Conservation (phyloP, 2,888 invertebrate genomes). For the Drosophila borborema region DNA sequence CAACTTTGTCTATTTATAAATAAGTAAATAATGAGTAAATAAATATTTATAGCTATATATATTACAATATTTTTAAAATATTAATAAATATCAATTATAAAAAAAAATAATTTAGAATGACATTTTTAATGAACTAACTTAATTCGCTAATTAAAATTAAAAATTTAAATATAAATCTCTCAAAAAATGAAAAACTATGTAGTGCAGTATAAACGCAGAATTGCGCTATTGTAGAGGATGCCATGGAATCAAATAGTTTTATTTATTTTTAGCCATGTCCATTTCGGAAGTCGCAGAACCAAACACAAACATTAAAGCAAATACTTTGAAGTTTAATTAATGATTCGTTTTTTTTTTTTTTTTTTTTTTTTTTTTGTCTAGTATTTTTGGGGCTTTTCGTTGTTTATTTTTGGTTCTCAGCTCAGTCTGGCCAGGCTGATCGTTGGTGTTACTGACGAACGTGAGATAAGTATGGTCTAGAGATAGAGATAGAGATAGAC, state of each 20-base stretch:
- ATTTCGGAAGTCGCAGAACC: constrained; percentile 68
- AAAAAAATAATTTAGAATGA: too few species aligned
- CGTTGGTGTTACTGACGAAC: constrained; percentile 20
- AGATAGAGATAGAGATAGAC: neutral
- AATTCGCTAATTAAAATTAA: too few species aligned
- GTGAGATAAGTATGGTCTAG: constrained; percentile 44
- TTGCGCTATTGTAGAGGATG: constrained; percentile 51
- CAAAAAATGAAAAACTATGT: neutral
- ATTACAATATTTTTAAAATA: too few species aligned
- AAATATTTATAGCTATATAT: too few species aligned
- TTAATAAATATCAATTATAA: too few species aligned
- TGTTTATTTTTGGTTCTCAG: constrained; percentile 18
- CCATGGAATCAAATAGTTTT: constrained; percentile 49
- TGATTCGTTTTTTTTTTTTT: constrained; percentile 57
- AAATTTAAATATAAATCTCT: neutral
- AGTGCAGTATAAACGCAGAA: constrained; percentile 37
- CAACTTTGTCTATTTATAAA: too few species aligned
- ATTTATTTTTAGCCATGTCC: constrained; percentile 72
- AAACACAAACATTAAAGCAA: constrained; percentile 38
- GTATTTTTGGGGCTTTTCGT: constrained; percentile 2
- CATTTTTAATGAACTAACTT: too few species aligned
- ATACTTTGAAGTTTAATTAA: constrained; percentile 65
- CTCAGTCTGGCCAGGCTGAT: constrained; percentile 30
- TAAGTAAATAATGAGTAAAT: too few species aligned
- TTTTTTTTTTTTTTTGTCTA: constrained; percentile 18